Evolutionary conservation across 2,888 invertebrate species (phyloP).

Genomic region (Platerodrilus igneus): DNA sequence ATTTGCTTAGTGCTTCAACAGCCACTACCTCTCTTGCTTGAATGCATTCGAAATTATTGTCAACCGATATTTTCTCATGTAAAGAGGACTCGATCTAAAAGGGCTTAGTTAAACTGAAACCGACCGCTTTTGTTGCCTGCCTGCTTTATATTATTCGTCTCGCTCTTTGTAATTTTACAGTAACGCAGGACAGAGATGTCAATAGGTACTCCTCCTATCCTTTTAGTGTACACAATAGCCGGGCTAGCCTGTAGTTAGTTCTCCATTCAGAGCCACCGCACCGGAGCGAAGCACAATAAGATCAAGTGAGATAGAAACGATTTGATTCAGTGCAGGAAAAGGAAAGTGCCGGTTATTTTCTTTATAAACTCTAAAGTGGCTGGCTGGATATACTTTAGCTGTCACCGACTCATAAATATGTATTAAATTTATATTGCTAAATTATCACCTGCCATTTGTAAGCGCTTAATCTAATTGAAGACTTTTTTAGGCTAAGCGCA

Average conservation of each 20-base stretch:
- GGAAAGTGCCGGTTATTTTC: constrained; percentile 31
- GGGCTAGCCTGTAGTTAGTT: constrained; percentile 36
- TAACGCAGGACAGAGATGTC: constrained; percentile 22
- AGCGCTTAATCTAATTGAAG: constrained; percentile 37
- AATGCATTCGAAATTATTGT: constrained; percentile 31
- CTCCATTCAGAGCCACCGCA: constrained; percentile 35
- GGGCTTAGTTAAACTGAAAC: constrained; percentile 32
- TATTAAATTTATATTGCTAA: constrained; percentile 44
- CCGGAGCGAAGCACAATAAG: constrained; percentile 33
- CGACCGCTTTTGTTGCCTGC: constrained; percentile 28
- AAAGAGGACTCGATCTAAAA: constrained; percentile 29
- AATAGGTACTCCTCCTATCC: constrained; percentile 35
- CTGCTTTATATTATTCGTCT: constrained; percentile 21
- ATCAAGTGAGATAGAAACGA: constrained; percentile 17
- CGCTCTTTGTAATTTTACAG: constrained; percentile 15
- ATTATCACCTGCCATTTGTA: constrained; percentile 41
- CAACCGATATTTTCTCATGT: constrained; percentile 34
- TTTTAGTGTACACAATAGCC: constrained; percentile 38
- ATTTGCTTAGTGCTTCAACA: constrained; percentile 34
- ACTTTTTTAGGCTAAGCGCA: no score
- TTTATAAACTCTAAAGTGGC: constrained; percentile 32
- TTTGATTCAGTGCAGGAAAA: constrained; percentile 23
- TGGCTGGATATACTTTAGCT: constrained; percentile 35
- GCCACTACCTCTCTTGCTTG: constrained; percentile 23
- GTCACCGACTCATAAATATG: constrained; percentile 45